Evolutionary conservation across 2,888 invertebrate species (phyloP), one percentile per base, ranked within the genome.

Genomic region (Chrysina gloriosa): DNA sequence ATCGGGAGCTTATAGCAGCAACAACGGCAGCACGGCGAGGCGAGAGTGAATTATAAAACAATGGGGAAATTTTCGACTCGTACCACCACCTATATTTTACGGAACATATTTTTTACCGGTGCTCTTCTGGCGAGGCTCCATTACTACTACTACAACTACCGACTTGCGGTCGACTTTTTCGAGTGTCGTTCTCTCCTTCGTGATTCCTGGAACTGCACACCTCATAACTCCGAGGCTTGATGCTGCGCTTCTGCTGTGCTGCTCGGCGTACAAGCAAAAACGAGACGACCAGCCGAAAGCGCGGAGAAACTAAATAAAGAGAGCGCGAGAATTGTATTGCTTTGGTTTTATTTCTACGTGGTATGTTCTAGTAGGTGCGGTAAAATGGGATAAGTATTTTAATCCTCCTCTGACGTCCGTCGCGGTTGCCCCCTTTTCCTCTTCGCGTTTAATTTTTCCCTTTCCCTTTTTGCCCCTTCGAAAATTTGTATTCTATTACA

Each of bases 91-190:
- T n/a, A n/a, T n/a, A n/a, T n/a, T n/a, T n/a, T n/a, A n/a, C n/a
- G n/a, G n/a, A n/a, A n/a, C n/a, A n/a, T n/a, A n/a, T n/a, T n/a
- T n/a, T n/a, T n/a, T n/a, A n/a, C n/a, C n/a, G n/a, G n/a, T n/a
- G n/a, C n/a, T n/a, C n/a, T n/a, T n/a, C n/a, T 31, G 31, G n/a
- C 7, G 31, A 61, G 64, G 65, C 68, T 69, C 50, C 71, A 67
- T 71, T 72, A 71, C 71, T 72, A 72, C 69, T n/a, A n/a, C n/a
- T n/a, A n/a, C n/a, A n/a, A 31, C 31, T 31, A 31, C 31, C 48
- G 67, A 67, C 65, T 65, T 72, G 72, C 68, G 72, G 72, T 70
- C 67, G 68, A 63, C 66, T 71, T 72, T 72, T 70, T 69, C 67
- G 70, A 68, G 68, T 63, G 64, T 58, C 67, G 69, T 69, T 69